These are phyloP conservation scores for Arctopsyche grandis DNA, from an alignment of 1,140 invertebrate genomes.

Conservation along the genomic window DNA sequence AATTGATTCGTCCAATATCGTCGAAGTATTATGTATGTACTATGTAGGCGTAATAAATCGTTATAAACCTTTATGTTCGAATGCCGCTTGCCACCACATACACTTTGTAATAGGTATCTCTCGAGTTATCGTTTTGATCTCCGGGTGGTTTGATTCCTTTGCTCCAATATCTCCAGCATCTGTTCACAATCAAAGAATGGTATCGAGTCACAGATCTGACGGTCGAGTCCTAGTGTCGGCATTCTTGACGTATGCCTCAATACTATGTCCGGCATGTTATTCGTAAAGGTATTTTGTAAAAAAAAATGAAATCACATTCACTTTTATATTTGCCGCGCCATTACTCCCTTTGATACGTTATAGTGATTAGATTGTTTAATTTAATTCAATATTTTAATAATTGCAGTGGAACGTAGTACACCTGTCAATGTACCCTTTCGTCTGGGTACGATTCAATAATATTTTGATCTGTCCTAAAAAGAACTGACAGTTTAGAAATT, in stretches of 20 bases:
- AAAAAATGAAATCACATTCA: not conserved
- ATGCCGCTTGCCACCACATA: not conserved
- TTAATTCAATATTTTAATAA: not conserved
- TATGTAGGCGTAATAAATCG: not conserved
- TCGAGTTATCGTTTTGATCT: not conserved
- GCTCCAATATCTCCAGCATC: slow-evolving; percentile 1
- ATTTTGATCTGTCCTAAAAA: slow-evolving; percentile 9
- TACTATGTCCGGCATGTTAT: slow-evolving; percentile 3
- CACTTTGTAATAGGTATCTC: no score
- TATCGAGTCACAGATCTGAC: not conserved
- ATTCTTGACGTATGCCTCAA: slow-evolving; percentile 14
- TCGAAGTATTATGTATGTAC: no score
- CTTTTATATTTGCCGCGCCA: no score
- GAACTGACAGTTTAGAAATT: slow-evolving; percentile 9
- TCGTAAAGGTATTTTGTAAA: not conserved
- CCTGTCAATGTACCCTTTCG: not conserved
- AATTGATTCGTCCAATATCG: not conserved
- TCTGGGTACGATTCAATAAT: not conserved
- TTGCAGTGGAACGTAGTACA: not conserved
- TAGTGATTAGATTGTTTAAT: no score
- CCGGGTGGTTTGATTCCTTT: not conserved
- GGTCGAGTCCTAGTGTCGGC: not conserved
- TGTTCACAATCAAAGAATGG: not conserved
- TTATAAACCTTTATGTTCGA: not conserved
- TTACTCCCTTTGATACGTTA: no score